Conservation (phyloP, 2,797 vertebrate species). For the Phylloscopus collybita region DNA sequence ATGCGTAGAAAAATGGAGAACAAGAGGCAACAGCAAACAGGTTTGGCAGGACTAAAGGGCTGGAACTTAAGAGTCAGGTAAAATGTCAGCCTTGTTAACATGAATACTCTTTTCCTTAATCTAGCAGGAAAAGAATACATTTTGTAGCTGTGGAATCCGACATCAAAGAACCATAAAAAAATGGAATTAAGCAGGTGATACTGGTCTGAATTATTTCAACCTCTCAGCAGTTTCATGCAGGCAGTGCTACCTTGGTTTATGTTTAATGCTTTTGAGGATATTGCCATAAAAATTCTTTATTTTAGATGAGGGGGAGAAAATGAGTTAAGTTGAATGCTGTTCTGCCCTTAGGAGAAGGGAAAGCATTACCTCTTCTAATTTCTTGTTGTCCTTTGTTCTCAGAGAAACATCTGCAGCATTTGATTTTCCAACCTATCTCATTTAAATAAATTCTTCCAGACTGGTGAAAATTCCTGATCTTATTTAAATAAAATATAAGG, state of each 20-base stretch:
- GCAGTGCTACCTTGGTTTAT: not conserved
- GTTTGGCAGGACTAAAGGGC: not conserved
- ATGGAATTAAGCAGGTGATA: not conserved
- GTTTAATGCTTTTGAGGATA: not conserved
- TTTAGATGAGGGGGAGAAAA: not conserved
- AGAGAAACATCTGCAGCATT: not conserved
- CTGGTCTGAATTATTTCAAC: not conserved
- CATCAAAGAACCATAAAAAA: not conserved
- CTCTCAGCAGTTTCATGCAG: not conserved
- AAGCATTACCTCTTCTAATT: not conserved
- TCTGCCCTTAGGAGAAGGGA: not conserved
- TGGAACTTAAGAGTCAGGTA: not conserved
- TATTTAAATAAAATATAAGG: not conserved
- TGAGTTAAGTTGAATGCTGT: not conserved
- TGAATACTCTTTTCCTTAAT: not conserved
- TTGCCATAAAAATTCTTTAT: not conserved
- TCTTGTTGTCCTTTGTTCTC: not conserved
- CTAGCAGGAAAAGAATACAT: not conserved
- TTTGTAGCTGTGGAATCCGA: not conserved
- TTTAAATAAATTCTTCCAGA: not conserved
- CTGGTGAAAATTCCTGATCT: not conserved
- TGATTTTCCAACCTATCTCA: not conserved
- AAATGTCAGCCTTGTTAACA: not conserved
- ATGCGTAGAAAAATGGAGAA: not conserved
- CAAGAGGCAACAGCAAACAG: not conserved